phyloP scores from a whole-genome alignment of 2,888 invertebrate genomes.

The Aleiodes testaceus region DNA sequence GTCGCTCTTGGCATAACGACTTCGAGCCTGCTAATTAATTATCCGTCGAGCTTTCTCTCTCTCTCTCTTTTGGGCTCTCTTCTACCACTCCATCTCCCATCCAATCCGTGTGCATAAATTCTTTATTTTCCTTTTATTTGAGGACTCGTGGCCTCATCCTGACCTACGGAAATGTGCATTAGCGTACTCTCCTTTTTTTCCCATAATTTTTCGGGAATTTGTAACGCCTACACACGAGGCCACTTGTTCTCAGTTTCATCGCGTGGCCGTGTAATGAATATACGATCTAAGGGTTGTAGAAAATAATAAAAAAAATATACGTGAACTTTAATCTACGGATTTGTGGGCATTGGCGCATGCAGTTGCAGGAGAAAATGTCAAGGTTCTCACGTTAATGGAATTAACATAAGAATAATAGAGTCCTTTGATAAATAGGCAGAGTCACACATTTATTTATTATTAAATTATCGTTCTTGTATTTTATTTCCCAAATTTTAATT shows the following conservation, averaged over 20 bases:
- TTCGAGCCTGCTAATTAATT: constrained; percentile 51
- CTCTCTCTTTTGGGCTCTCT: background rate
- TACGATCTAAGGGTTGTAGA: background rate
- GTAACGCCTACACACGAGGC: constrained; percentile 10
- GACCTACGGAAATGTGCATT: constrained; percentile 8
- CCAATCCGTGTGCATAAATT: constrained; percentile 20
- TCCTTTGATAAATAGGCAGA: background rate
- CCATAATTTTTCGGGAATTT: constrained; percentile 12
- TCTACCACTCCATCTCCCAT: constrained; percentile 9
- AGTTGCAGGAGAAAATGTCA: constrained; percentile 49
- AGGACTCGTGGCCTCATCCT: constrained; percentile 12
- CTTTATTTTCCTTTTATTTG: constrained; percentile 25
- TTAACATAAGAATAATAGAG: constrained; percentile 25
- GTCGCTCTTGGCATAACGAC: constrained; percentile 47
- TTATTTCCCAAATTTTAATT: too few species aligned
- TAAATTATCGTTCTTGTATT: background rate
- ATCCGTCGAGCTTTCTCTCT: constrained; percentile 43
- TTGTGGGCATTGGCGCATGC: constrained; percentile 20
- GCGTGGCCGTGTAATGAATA: constrained; percentile 25
- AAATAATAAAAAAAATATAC: background rate
- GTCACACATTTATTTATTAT: background rate
- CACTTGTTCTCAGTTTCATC: constrained; percentile 21
- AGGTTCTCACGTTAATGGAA: constrained; percentile 36
- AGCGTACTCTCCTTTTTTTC: background rate
- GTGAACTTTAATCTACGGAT: constrained; percentile 10